Base-by-base conservation (phyloP, 2,888 invertebrate species). In the Amiota mariae region DNA sequence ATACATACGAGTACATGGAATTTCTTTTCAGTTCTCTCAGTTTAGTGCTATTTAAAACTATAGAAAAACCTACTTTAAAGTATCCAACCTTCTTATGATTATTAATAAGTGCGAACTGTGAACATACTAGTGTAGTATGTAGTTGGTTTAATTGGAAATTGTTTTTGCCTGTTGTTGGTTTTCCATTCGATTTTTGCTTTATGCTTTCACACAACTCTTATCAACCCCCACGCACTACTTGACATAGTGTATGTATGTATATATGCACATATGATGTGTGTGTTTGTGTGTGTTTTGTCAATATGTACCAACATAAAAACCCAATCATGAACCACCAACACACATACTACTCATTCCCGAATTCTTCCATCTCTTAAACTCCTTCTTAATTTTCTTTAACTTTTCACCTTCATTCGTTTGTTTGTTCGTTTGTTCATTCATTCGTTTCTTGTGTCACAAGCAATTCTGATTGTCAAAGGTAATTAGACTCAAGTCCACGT, bases 401-500 rank as follows among this genome's bases (percentile, higher is more conserved):
- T 12, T n/a, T 54, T 54, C 6, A 54, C 13, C 54, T 54, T n/a
- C 36, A 36, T 36, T 36, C 36, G 36, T 36, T 36, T 8, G 20
- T 18, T 15, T 3, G 4, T 18, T 59, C 59, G 59, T 18, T 59
- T 18, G n/a, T 59, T 36, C 36, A 36, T 36, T 36, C 36, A 36
- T 36, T 36, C 36, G 54, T n/a, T 54, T 54, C 54, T n/a, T 64
- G 64, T 49, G 70, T 70, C 70, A 36, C 24, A 56, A 56, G 56
- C 24, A 54, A 70, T 70, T 70, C 56, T 13, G 24, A 24, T 56
- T 70, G 70, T 70, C 70, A 56, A 70, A 36, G 70, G 56, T 57
- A 70, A 70, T 70, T 70, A 70, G 56, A 54, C 13, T 56, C 70
- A 36, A 70, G 56, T 70, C 36, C 9, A 67, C 15, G 24, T 15